Base-by-base conservation (phyloP, 2,797 vertebrate species). In the Coendou prehensilis region DNA sequence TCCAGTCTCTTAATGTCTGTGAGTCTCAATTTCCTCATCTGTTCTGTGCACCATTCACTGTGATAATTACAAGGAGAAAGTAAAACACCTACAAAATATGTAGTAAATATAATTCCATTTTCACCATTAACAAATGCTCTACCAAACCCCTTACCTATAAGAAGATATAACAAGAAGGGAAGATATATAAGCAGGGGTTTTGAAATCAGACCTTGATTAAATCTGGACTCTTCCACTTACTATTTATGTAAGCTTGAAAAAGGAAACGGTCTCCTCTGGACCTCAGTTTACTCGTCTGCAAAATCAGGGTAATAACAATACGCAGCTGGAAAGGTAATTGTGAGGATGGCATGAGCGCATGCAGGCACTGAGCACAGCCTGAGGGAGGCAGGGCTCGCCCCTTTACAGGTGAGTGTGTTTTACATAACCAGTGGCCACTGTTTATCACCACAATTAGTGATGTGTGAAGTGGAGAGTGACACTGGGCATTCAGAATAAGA, bases 21-120 rank as follows among this genome's bases (percentile, higher is more conserved):
- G 56, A 92, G 71, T 73, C 69, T 97, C 71, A 63, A 30, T 91
- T 97, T 92, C 76, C 45, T 96, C 82, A 80, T 93, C 50, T 61
- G 33, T 82, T 91, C 20, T 88, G 8, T 33, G 41, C 8, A 64
- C 57, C 47, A 92, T 45, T n/a, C 18, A 26, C 22, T 91, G 87
- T 64, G 57, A 95, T 56, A 50, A 78, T 89, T 87, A 61, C 2
- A 47, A 37, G 41, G 11, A 64, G 41, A 71, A 56, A 30, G 63
- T 18, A 50, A 93, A 96, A 4, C 30, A 79, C 79, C 82, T 88
- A 9, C 1, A 89, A 52, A 82, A 73, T 45, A 84, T 5, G 76
- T 28, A 83, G 47, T 82, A 88, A 93, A 59, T 86, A 64, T n/a
- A 85, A 90, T 69, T 79, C 67, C 37, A 75, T 76, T 92, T 93